phyloP scores from a whole-genome alignment of 2,888 invertebrate species.

The Eretmocerus hayati region DNA sequence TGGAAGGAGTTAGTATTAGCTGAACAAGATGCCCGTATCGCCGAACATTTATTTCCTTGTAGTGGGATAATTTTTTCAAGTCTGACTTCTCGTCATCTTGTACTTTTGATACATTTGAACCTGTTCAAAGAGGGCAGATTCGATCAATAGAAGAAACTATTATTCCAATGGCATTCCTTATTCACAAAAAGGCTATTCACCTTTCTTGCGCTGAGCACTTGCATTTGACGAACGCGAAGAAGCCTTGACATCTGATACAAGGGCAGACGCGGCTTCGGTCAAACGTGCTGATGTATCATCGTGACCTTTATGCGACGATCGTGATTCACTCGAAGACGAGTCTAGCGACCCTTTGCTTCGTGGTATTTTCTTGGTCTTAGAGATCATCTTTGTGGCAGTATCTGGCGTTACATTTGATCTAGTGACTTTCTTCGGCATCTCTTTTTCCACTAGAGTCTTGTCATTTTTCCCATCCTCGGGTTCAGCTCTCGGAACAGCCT shows the following conservation, averaged over 20 bases:
- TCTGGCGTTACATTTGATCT: conserved; percentile 27
- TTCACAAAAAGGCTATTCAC: conserved; percentile 17
- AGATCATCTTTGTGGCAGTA: conserved; percentile 25
- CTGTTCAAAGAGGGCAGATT: conserved; percentile 29
- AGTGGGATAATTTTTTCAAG: conserved; percentile 31
- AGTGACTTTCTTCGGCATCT: conserved; percentile 23
- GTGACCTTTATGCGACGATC: conserved; percentile 31
- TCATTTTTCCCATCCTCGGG: conserved; percentile 22
- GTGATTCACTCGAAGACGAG: conserved; percentile 23
- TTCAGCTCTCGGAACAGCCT: conserved; percentile 10
- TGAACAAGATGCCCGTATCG: conserved; percentile 58
- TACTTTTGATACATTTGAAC: conserved; percentile 19
- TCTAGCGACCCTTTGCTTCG: conserved; percentile 34
- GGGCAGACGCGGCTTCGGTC: conserved; percentile 42
- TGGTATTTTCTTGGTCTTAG: conserved; percentile 34
- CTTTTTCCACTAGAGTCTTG: conserved; percentile 19
- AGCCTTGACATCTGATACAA: conserved; percentile 33
- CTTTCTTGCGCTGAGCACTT: conserved; percentile 32
- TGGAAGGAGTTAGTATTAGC: conserved; percentile 53
- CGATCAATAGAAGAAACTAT: not conserved
- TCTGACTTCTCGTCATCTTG: conserved; percentile 20
- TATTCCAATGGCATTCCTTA: not conserved
- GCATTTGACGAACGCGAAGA: conserved; percentile 27
- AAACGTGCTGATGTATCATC: conserved; percentile 42
- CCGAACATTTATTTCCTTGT: conserved; percentile 54